Base-by-base conservation (phyloP, 2,113 vertebrate genomes). In the Tachysurus fulvidraco region DNA sequence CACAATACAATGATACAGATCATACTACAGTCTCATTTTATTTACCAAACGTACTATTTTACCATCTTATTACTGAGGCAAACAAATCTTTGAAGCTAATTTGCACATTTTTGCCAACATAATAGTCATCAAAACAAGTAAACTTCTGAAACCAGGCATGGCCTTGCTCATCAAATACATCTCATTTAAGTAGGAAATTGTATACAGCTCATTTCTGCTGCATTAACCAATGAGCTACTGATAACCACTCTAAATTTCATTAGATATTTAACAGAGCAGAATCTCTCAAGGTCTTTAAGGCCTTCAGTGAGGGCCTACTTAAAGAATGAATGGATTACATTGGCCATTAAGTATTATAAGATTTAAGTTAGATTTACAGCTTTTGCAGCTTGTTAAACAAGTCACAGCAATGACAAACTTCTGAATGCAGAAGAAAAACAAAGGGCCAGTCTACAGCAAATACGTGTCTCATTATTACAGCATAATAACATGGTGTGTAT, bases 241-340 rank as follows among this genome's bases (percentile, higher is more conserved):
- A 21, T n/a, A 76, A 46, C 21, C 44, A 19, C 5, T 76, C 23
- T 11, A 50, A 60, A 57, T 55, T 62, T 62, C 80, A 62, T 59
- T 81, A 52, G 19, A 54, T 52, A 52, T 52, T 62, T 14, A 54
- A 52, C 41, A 64, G 81, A 52, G 36, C n/a, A 83, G 41, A 50
- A 41, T 73, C 54, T 73, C 69, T 59, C n/a, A n/a, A 44, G 52
- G 21, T 36, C 52, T 73, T 60, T 55, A 65, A 60, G 10, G 19
- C n/a, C 25, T 84, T 46, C 30, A 76, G 1, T 60, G 13, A 74
- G 59, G 16, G 57, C 5, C 71, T n/a, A 30, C 36, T 46, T 28
- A 54, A 30, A 85, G 57, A 76, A 28, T 7, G 41, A 76, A 76
- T 60, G 41, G 83, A 85, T 85, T 76, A 62, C 36, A 11, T 46